These are phyloP conservation scores for Sylvilagus floridanus DNA, from an alignment of 2,797 vertebrate species.

Conservation along the genomic window DNA sequence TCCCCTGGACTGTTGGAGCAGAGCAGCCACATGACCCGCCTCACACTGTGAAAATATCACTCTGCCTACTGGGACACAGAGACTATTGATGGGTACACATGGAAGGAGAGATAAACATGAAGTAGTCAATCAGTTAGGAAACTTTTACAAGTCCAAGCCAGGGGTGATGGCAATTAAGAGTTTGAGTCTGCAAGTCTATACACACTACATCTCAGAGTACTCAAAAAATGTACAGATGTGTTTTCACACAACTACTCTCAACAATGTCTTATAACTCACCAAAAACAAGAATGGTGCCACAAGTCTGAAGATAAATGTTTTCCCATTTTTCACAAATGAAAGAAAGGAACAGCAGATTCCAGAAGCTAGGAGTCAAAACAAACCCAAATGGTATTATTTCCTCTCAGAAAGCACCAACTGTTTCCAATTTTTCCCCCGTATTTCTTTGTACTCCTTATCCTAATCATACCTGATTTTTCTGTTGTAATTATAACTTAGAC, in stretches of 20 bases:
- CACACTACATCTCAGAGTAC: background rate
- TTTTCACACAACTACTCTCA: background rate
- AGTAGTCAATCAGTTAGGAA: background rate
- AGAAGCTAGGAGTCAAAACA: constrained; percentile 53
- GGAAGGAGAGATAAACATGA: background rate
- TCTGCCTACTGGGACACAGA: background rate
- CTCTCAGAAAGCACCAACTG: constrained; percentile 19
- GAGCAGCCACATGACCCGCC: background rate
- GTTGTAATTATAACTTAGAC: constrained; percentile 38
- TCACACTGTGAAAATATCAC: background rate
- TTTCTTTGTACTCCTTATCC: constrained; percentile 36
- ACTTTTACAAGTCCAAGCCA: background rate
- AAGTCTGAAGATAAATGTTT: constrained; percentile 52
- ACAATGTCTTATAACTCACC: constrained; percentile 21
- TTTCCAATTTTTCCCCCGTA: background rate
- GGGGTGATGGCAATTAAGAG: background rate
- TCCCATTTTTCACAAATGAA: constrained; percentile 50
- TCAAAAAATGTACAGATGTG: background rate
- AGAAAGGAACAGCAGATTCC: constrained; percentile 46
- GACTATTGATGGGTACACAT: background rate
- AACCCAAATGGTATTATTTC: constrained; percentile 3
- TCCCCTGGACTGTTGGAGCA: background rate
- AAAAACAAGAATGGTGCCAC: constrained; percentile 4
- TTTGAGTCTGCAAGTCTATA: background rate
- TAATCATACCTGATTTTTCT: constrained; percentile 22